Percentiles rank a stretch among this genome's conserved stretches.
Evolutionary conservation across 2,797 vertebrate genomes (phyloP).

Genomic region (Sebastes kiyomatsui): DNA sequence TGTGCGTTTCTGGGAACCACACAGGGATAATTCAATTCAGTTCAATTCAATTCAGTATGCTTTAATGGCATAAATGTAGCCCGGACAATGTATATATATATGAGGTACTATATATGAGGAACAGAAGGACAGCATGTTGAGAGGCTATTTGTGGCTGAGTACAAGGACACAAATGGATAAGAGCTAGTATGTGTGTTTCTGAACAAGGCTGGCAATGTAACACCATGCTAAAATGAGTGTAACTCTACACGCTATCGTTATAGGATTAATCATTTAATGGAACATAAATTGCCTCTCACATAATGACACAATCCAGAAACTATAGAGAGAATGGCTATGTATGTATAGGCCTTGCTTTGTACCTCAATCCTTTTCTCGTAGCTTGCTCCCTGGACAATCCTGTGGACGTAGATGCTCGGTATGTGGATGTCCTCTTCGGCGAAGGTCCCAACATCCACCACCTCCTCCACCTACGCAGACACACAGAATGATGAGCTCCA

Average conservation of each 20-base stretch:
- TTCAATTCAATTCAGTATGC: neutral
- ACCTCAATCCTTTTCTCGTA: slow-evolving; percentile 99
- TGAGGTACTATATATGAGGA: neutral
- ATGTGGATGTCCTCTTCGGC: slow-evolving; percentile 95
- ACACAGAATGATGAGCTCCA: slow-evolving; percentile 30
- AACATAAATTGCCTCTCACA: neutral
- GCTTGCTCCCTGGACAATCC: slow-evolving; percentile 87
- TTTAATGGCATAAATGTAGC: neutral
- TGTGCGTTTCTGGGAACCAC: slow-evolving; percentile 87
- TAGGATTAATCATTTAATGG: neutral
- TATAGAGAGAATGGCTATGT: neutral
- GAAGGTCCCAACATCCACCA: slow-evolving; percentile 94
- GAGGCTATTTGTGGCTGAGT: slow-evolving; percentile 24
- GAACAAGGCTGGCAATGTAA: neutral
- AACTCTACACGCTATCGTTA: neutral
- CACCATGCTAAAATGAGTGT: neutral
- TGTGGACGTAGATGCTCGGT: slow-evolving; percentile 95
- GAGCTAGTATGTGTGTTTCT: neutral
- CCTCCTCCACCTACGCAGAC: slow-evolving; percentile 91
- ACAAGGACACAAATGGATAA: slow-evolving; percentile 3
- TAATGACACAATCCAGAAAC: neutral
- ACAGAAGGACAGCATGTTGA: slow-evolving; percentile 6
- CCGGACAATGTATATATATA: neutral
- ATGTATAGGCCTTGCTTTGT: slow-evolving; percentile 31
- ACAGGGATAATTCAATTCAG: slow-evolving; percentile 1